Evolutionary conservation across 2,888 invertebrate genomes (phyloP).

Genomic region (Eupithecia inturbata): DNA sequence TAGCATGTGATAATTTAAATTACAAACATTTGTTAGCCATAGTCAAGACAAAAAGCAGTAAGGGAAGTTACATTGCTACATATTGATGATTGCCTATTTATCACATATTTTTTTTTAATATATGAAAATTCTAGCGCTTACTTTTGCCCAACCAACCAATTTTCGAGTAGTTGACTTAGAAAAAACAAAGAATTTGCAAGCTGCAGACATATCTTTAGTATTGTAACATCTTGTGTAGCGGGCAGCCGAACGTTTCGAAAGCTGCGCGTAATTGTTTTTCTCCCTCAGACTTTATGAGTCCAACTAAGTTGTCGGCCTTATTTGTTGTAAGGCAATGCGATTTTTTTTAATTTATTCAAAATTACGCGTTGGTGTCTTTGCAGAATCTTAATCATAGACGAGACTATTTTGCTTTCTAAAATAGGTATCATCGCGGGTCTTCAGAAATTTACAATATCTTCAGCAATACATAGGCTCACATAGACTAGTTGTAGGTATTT

Average conservation of each 20-base stretch:
- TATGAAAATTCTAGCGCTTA: neutral
- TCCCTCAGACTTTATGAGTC: neutral
- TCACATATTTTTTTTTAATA: neutral
- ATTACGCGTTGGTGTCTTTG: neutral
- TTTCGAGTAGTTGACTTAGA: neutral
- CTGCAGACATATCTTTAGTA: neutral
- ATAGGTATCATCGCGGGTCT: neutral
- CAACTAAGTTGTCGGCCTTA: conserved; percentile 4
- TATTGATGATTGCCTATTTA: neutral
- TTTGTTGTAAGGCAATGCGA: conserved; percentile 4
- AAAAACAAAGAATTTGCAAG: neutral
- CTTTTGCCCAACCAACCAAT: neutral
- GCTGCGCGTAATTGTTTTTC: neutral
- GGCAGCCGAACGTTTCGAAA: neutral
- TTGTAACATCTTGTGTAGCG: neutral
- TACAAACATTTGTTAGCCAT: neutral
- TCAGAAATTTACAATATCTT: neutral
- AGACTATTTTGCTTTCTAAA: neutral
- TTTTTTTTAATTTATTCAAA: neutral
- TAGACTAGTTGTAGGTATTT: too few relatives aligned
- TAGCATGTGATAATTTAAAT: neutral
- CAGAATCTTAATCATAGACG: neutral
- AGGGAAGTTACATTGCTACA: neutral
- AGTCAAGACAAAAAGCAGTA: neutral
- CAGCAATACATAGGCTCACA: neutral